Evolutionary conservation across 1,140 invertebrate species (phyloP), one percentile per base, ranked within the genome.

Genomic region (Drosophila miranda): DNA sequence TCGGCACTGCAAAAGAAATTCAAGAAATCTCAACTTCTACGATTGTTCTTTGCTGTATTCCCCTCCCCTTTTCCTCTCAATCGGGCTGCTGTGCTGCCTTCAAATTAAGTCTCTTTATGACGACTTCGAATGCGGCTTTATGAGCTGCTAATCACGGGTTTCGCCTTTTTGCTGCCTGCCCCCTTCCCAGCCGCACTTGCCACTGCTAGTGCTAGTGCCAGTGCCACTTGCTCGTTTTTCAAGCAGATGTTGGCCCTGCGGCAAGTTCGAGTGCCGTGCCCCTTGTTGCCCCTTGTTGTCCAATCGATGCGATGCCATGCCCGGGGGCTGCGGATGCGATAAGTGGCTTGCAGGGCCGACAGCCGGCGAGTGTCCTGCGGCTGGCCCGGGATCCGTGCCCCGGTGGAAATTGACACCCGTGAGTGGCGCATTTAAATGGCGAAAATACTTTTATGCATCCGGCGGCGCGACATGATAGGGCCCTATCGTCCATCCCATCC

Each of bases 371-470:
- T 88, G 78, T 78, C 82, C 82, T 86, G 82, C 82, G 71, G 82
- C 75, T 38, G 3, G 3, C 5, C 11, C 71, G 82, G 78, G 82
- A 86, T 78, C 77, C 60, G 44, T 42, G 56, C 21, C 51, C 46
- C 46, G 30, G 9, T 54, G 50, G 82, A 87, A 87, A 87, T 81
- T 87, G 82, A 87, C 82, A 87, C 82, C 82, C 81, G 82, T 81
- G 77, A 75, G 81, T 84, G 64, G 62, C 63, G 81, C 77, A 87
- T 87, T 87, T 87, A 87, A 87, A 87, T 87, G 75, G 34, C 41
- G 70, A 80, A 82, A 82, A 84, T 84, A 56, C 70, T 73, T 62
- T 68, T 62, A 73, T 76, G 74, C 53, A 55, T 72, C 57, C 67
- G 44, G 26, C 19, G 19, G 38, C 16, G 44, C 63, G 55, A 58